Evolutionary conservation across 2,113 vertebrate genomes (phyloP), one percentile per base, ranked within the genome.

Genomic region (Phoxinus phoxinus): DNA sequence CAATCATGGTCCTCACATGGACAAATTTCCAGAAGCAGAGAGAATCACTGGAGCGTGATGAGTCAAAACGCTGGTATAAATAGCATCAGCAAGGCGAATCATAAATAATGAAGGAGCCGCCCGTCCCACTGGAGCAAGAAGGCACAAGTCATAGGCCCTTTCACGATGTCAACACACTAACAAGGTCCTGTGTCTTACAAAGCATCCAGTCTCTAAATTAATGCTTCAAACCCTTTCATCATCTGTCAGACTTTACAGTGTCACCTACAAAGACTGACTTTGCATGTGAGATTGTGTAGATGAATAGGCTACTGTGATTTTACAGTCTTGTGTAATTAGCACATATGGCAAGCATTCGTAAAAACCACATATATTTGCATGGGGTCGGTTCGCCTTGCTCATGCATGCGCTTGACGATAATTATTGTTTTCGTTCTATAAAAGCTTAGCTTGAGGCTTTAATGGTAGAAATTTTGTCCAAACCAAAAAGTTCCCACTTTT

Each of bases 21-120:
- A 81, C 87, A 88, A 86, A 86, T 92, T 90, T 86, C 76, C 87
- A 79, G 87, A 83, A 88, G 92, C 89, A 83, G 84, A 90, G 80
- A 88, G 86, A 91, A 69, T 85, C 93, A 90, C 86, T 86, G 71
- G 89, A 90, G 91, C 90, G 19, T 87, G 91, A 92, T 90, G 91
- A 91, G 89, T 90, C 90, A 92, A 92, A 92, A 90, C 90, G 92
- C 90, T 85, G 89, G 85, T 94, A 94, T 93, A 94, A 94, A 95
- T 94, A 94, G 92, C 87, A 85, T 88, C 76, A 61, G 87, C 59
- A 75, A 87, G 78, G 83, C 83, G 88, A 89, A 48, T 90, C 88
- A 93, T 95, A 90, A 95, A 95, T 94, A 94, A 95, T 94, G 88
- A 85, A 90, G 73, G 86, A 94, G 91, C 27, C 30, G 25, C 44